These are phyloP conservation scores for Euura lappo DNA, from an alignment of 1,140 invertebrate species.

Conservation along the genomic window DNA sequence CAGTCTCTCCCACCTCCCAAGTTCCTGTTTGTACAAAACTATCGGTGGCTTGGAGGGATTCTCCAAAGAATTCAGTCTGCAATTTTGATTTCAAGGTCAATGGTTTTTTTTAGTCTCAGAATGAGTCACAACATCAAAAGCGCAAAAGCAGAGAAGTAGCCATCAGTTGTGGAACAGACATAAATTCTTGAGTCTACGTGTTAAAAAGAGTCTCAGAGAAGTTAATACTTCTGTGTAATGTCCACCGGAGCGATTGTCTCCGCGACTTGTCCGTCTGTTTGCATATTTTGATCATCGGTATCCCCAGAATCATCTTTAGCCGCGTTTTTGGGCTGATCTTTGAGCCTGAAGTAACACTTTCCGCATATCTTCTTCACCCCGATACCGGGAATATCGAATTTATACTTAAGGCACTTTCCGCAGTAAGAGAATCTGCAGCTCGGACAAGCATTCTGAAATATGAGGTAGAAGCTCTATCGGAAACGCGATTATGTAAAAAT, in stretches of 20 bases:
- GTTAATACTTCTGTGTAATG: slow-evolving; percentile 46
- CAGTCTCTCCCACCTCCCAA: slow-evolving; percentile 47
- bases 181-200: too few relatives aligned
- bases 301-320: slow-evolving; percentile 5
- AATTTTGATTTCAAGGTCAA: slow-evolving; percentile 12
- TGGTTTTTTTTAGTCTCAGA: neutral
- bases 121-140: too few relatives aligned
- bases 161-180: too few relatives aligned
- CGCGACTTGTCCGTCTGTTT: slow-evolving; percentile 18
- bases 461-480: neutral
- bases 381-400: slow-evolving; percentile 42
- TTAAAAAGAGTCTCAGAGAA: neutral
- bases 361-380: slow-evolving; percentile 50
- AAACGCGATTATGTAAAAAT: too few relatives aligned
- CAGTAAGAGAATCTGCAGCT: slow-evolving; percentile 55
- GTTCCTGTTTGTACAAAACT: slow-evolving; percentile 47
- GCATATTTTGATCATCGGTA: slow-evolving; percentile 7
- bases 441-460: slow-evolving; percentile 49
- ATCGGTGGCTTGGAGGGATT: slow-evolving; percentile 55
- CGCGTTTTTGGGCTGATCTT: slow-evolving; percentile 28
- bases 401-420: slow-evolving; percentile 55
- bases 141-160: too few relatives aligned
- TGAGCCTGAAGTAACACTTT: slow-evolving; percentile 45
- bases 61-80: slow-evolving; percentile 49
- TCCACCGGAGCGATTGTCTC: slow-evolving; percentile 42